Conservation (phyloP, 2,797 vertebrate species). For the Pachyuromys duprasi region DNA sequence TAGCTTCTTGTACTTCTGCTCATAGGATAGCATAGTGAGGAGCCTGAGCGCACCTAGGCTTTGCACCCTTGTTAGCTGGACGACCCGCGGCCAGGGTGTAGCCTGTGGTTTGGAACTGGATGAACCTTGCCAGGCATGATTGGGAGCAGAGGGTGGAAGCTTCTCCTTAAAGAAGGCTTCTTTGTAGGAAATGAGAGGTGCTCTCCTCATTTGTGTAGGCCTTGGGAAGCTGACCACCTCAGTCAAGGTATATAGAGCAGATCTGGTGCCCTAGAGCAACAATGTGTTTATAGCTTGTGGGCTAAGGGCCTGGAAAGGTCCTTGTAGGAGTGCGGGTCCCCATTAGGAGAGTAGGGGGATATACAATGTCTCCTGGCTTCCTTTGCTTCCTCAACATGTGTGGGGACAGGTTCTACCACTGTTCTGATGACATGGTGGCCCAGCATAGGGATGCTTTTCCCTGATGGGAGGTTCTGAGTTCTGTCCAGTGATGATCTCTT, state of each 20-base stretch:
- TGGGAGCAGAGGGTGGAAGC: neutral
- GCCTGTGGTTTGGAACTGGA: neutral
- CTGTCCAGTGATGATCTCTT: neutral
- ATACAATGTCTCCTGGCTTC: neutral
- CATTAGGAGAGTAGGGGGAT: rapidly evolving
- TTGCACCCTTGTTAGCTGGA: neutral
- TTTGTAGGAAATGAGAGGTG: neutral
- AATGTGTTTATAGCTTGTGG: neutral
- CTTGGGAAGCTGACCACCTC: neutral
- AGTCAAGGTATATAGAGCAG: neutral
- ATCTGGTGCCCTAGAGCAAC: neutral
- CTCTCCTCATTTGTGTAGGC: neutral
- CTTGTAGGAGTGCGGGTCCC: neutral
- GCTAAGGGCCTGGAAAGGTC: neutral
- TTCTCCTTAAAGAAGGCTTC: neutral
- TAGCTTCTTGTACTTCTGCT: neutral
- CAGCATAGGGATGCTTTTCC: neutral
- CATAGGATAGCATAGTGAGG: too few species aligned
- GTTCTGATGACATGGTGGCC: neutral
- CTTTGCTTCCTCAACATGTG: neutral
- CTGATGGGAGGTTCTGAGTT: neutral
- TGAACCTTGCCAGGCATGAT: neutral
- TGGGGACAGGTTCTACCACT: neutral
- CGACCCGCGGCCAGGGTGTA: neutral
- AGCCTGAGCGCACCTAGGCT: neutral